These are phyloP conservation scores for Catharus bicknelli DNA, from an alignment of 2,113 vertebrate genomes.

Conservation along the genomic window DNA sequence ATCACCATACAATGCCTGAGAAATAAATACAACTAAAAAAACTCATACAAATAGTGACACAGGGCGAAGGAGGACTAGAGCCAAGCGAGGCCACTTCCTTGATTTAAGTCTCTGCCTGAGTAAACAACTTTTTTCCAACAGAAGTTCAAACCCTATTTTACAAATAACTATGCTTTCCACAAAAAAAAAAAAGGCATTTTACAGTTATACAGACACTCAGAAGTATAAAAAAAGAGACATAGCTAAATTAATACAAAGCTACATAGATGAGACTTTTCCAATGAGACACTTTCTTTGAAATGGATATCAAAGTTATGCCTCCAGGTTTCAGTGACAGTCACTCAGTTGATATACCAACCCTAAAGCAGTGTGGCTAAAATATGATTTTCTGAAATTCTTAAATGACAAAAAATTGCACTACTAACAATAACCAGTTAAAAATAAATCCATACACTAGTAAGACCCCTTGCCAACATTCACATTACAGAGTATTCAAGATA, in stretches of 20 bases:
- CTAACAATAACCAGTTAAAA: not conserved
- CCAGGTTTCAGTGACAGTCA: not conserved
- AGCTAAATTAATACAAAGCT: not conserved
- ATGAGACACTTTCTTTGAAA: not conserved
- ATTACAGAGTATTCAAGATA: not conserved
- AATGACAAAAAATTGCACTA: not conserved
- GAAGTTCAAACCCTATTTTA: not conserved
- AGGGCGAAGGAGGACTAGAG: not conserved
- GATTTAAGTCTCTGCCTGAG: not conserved
- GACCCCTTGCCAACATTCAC: not conserved
- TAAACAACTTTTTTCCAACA: not conserved
- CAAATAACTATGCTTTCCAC: not conserved
- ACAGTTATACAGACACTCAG: not conserved
- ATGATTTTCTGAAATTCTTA: not conserved
- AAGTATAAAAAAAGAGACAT: not conserved
- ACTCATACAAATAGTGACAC: not conserved
- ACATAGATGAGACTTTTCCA: not conserved
- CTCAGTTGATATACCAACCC: not conserved
- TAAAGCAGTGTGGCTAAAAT: accelerated
- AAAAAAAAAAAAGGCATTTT: not conserved
- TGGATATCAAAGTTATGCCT: not conserved
- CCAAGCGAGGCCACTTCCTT: not conserved
- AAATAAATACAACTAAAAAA: not conserved
- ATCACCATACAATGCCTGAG: not conserved
- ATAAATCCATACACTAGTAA: not conserved